These are phyloP conservation scores for Apistogramma diplotaenia DNA, from an alignment of 2,113 vertebrate species.

Conservation along the genomic window DNA sequence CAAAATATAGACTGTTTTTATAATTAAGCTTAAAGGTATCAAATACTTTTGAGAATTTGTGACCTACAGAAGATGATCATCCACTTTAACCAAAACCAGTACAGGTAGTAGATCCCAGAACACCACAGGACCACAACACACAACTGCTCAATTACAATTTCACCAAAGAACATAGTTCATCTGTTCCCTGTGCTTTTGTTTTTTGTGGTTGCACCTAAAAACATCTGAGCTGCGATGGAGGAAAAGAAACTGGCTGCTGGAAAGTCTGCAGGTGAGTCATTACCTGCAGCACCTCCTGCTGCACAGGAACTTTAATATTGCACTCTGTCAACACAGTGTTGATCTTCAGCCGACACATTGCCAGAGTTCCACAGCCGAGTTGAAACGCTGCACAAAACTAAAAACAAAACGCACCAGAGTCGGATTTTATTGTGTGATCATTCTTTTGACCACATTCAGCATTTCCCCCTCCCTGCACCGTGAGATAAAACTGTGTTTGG, in stretches of 20 bases:
- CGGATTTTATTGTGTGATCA: conserved; percentile 4
- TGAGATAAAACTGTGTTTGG: conserved; percentile 9
- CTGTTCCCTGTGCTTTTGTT: not conserved
- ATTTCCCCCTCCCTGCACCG: not conserved
- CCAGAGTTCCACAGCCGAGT: not conserved
- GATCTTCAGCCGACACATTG: not conserved
- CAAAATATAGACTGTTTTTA: not conserved
- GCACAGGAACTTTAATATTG: not conserved
- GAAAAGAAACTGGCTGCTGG: not conserved
- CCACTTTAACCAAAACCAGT: no score
- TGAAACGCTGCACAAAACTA: not conserved
- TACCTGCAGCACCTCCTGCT: not conserved
- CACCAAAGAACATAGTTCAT: no score
- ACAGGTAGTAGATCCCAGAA: no score
- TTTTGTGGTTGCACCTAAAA: not conserved
- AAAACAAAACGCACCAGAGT: conserved; percentile 3
- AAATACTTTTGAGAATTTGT: not conserved
- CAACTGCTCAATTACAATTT: no score
- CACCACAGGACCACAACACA: no score
- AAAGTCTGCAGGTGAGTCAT: not conserved
- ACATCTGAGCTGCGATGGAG: not conserved
- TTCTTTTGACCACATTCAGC: conserved; percentile 9
- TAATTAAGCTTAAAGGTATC: not conserved
- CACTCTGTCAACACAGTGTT: not conserved
- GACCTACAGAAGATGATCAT: not conserved